These are phyloP conservation scores for Phylloscopus trochilus DNA, from an alignment of 2,113 vertebrate genomes.

Conservation along the genomic window DNA sequence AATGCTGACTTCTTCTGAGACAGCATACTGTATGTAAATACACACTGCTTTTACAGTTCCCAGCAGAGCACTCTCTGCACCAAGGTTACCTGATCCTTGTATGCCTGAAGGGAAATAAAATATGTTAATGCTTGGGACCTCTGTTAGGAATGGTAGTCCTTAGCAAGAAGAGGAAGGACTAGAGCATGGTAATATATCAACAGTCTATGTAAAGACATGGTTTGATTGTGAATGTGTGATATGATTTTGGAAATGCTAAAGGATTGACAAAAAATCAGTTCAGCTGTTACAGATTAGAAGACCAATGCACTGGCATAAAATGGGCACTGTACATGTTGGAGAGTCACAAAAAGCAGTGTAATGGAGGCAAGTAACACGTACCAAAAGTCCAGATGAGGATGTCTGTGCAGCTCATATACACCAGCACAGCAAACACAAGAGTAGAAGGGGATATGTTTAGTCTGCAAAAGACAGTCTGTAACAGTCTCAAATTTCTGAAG, in stretches of 20 bases:
- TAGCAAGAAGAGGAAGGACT: neutral
- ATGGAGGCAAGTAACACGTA: neutral
- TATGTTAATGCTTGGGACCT: neutral
- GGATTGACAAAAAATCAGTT: neutral
- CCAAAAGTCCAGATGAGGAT: neutral
- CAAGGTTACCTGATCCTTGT: neutral
- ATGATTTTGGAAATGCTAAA: neutral
- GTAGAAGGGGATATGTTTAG: neutral
- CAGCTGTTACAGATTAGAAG: neutral
- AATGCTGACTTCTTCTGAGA: neutral
- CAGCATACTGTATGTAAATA: no score
- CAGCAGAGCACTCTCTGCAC: neutral
- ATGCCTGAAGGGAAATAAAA: neutral
- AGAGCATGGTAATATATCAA: neutral
- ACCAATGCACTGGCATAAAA: neutral
- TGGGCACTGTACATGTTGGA: neutral
- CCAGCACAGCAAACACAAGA: neutral
- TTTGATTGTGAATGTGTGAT: neutral
- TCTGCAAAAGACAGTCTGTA: neutral
- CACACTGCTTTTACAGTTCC: neutral
- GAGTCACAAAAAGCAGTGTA: neutral
- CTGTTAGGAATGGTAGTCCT: neutral
- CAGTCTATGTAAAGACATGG: neutral
- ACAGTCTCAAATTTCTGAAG: neutral
- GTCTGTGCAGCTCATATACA: accelerated